Conservation (phyloP, 2,797 vertebrate species). For the Margarornis squamiger region DNA sequence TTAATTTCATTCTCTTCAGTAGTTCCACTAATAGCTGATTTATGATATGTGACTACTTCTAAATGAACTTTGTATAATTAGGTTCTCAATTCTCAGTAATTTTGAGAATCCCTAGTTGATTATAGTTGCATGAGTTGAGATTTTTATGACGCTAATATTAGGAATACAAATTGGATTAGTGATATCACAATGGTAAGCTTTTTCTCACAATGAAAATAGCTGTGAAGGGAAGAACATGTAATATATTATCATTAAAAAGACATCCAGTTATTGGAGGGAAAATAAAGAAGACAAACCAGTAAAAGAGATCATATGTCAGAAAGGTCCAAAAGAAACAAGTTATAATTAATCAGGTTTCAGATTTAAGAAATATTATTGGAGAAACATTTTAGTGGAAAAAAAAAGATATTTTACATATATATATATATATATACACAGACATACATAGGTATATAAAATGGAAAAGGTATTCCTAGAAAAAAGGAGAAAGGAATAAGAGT, state of each 20-base stretch:
- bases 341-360: background rate
- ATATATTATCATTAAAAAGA: background rate
- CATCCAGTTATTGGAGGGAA: background rate
- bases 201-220: conserved; percentile 31
- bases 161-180: conserved; percentile 56
- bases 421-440: background rate
- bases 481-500: background rate
- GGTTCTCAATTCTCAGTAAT: conserved; percentile 58
- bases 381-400: background rate
- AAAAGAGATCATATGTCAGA: background rate
- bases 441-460: background rate
- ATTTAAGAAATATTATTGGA: background rate
- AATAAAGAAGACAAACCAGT: background rate
- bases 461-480: background rate
- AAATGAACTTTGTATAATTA: conserved; percentile 59
- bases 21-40: conserved; percentile 37
- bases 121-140: conserved; percentile 10
- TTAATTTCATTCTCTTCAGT: conserved; percentile 43
- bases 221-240: background rate
- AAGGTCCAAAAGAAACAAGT: background rate
- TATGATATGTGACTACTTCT: conserved; percentile 53
- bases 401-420: too few relatives aligned
- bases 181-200: conserved; percentile 19
- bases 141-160: conserved; percentile 50
- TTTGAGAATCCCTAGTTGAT: conserved; percentile 49